Percentiles rank a stretch among this genome's conserved stretches.
Conservation (phyloP, 2,797 vertebrate genomes). For the Pagetopsis macropterus region DNA sequence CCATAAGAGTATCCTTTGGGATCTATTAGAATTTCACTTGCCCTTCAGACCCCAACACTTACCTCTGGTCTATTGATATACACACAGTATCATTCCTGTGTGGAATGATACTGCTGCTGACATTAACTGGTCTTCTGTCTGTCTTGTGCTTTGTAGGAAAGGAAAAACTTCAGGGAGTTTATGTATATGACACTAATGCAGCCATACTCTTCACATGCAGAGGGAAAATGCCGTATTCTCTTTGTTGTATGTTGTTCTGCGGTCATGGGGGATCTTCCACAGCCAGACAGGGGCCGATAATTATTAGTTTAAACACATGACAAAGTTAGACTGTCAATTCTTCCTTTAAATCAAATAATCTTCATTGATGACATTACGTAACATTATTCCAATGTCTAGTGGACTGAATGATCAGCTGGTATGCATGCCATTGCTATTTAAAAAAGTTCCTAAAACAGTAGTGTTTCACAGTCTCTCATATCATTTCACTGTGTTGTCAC, state of each 20-base stretch:
- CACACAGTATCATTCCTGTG: constrained; percentile 11
- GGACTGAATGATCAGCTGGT: neutral
- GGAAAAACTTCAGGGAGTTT: constrained; percentile 23
- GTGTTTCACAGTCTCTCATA: neutral
- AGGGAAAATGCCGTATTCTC: constrained; percentile 4
- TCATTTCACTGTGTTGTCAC: constrained; percentile 3
- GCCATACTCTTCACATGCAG: constrained; percentile 17
- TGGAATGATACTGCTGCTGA: constrained; percentile 38
- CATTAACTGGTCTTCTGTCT: constrained; percentile 48
- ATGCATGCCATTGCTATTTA: neutral
- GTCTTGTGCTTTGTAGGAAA: constrained; percentile 35
- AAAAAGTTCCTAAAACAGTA: neutral
- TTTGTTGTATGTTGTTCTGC: neutral
- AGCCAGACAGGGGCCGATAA: no score
- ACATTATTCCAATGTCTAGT: neutral
- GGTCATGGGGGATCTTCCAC: neutral
- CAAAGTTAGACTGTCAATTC: no score
- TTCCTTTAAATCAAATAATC: no score
- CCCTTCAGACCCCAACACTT: constrained; percentile 60
- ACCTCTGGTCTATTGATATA: constrained; percentile 70
- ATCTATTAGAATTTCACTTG: constrained; percentile 71
- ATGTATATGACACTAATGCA: constrained; percentile 31
- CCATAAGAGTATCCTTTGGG: constrained; percentile 62
- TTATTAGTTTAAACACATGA: no score
- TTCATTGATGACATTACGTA: neutral